Conservation (phyloP, 2,888 invertebrate species). For the Linyphia triangularis region DNA sequence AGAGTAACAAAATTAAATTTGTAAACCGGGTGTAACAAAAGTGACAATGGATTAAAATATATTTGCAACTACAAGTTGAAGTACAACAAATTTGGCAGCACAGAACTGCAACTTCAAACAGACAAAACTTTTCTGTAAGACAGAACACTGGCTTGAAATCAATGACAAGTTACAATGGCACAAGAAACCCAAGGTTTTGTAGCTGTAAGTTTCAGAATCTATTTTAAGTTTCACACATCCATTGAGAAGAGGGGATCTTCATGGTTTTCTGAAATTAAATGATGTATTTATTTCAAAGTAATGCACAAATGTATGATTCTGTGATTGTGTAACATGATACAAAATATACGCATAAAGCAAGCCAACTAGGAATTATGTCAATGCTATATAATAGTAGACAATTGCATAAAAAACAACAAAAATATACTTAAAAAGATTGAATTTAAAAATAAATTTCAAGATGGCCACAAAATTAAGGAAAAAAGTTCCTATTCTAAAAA, state of each 20-base stretch:
- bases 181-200: constrained; percentile 60
- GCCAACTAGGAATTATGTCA: no score
- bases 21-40: constrained; percentile 31
- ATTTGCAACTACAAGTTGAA: constrained; percentile 29
- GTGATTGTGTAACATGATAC: no score
- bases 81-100: constrained; percentile 68
- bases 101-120: constrained; percentile 50
- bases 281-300: no score
- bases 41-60: constrained; percentile 9
- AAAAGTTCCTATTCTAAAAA: no score
- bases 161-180: constrained; percentile 58
- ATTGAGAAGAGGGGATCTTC: constrained; percentile 64
- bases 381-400: no score
- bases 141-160: constrained; percentile 39
- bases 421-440: no score
- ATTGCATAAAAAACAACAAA: no score
- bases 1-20: constrained; percentile 42
- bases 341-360: no score
- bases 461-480: no score
- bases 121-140: constrained; percentile 24
- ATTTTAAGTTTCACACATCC: constrained; percentile 53
- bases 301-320: no score
- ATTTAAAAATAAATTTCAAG: no score
- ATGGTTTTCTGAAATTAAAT: constrained; percentile 57
- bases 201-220: constrained; percentile 46